Conservation (phyloP, 2,888 invertebrate genomes). For the Drosophila helvetica region DNA sequence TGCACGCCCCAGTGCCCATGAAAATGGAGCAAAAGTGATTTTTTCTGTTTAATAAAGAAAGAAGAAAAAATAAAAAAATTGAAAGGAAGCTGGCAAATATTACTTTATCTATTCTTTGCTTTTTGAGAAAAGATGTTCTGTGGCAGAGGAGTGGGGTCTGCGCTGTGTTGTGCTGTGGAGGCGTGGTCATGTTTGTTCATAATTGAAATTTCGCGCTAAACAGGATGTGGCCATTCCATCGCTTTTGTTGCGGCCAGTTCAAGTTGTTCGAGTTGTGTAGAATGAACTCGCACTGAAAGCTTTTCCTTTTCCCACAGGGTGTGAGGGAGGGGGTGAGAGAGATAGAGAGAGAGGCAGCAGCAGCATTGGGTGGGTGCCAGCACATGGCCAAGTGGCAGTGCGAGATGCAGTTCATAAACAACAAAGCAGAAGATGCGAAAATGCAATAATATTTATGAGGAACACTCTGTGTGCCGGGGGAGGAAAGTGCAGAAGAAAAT, state of each 20-base stretch:
- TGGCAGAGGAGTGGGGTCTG: neutral
- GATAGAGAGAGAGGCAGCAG: neutral
- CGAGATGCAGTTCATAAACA: slow-evolving; percentile 63
- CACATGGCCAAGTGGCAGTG: slow-evolving; percentile 40
- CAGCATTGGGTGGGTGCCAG: slow-evolving; percentile 27
- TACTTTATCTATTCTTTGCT: slow-evolving; percentile 45
- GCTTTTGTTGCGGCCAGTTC: slow-evolving; percentile 61
- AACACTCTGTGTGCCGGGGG: slow-evolving; percentile 20
- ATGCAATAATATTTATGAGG: slow-evolving; percentile 58
- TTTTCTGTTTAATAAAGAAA: slow-evolving; percentile 53
- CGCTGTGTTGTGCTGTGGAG: too few species aligned
- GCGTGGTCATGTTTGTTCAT: slow-evolving; percentile 65
- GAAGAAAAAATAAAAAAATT: too few species aligned
- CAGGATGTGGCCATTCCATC: slow-evolving; percentile 63
- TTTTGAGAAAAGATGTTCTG: neutral
- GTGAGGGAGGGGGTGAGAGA: neutral
- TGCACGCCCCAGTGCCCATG: slow-evolving; percentile 70
- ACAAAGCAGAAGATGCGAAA: slow-evolving; percentile 49
- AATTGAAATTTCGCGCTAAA: slow-evolving; percentile 79
- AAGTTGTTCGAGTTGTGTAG: slow-evolving; percentile 48
- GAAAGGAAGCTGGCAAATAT: slow-evolving; percentile 54
- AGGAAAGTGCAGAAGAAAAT: slow-evolving; percentile 34
- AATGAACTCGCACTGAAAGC: slow-evolving; percentile 44
- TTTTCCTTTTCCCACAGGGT: slow-evolving; percentile 37
- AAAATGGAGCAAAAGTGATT: slow-evolving; percentile 69